Evolutionary conservation across 2,113 vertebrate genomes (phyloP), one percentile per base, ranked within the genome.

Genomic region (Calyptommatus sinebrachiatus): DNA sequence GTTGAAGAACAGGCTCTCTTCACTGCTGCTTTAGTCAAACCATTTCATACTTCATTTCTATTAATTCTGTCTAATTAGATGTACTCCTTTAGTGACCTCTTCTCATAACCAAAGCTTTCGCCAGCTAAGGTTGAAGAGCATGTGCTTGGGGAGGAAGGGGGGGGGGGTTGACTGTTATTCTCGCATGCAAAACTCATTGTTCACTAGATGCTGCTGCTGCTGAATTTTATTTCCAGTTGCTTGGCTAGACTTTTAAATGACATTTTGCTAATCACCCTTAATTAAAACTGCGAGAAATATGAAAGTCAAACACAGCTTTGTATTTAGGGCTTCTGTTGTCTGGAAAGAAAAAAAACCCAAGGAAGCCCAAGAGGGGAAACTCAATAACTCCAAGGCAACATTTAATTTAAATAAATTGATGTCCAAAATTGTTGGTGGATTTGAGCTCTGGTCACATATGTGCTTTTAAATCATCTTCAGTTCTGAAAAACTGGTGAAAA

Each of bases 101-200:
- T 71, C 78, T 84, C 45, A 41, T 71, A 88, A 73, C n/a, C n/a
- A n/a, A n/a, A n/a, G n/a, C n/a, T 82, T 89, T 88, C 26, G 20
- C 26, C 28, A 81, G 70, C 0, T 6, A 78, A 29, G 66, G 73
- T 77, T 77, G 82, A 46, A 21, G 31, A 77, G 89, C 87, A 88
- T 82, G 77, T 76, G 76, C 78, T 87, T 79, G 85, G 85, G 77
- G 80, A 77, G n/a, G n/a, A n/a, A n/a, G n/a, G n/a, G n/a, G n/a
- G n/a, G n/a, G n/a, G n/a, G n/a, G n/a, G n/a, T n/a, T n/a, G n/a
- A n/a, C n/a, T n/a, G 83, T 45, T 48, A 83, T 80, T 84, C 85
- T 69, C 22, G 8, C 69, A n/a, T 29, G n/a, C 80, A 82, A 89
- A 82, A 71, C 9, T 45, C 53, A 76, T 81, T 86, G 85, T 71